Conservation (phyloP, 2,888 invertebrate genomes). For the Saturnia japonica region DNA sequence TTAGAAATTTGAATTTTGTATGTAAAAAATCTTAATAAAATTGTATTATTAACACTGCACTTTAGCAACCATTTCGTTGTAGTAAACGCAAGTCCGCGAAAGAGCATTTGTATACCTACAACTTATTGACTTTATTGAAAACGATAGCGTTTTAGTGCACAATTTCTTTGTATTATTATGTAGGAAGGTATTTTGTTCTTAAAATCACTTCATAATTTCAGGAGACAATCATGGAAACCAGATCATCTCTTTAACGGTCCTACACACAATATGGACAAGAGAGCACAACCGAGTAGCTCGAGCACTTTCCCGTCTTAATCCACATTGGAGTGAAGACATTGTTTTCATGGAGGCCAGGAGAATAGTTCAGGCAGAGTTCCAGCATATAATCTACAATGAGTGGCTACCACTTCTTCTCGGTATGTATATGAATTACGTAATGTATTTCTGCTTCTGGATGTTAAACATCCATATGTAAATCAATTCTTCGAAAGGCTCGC, state of each 20-base stretch:
- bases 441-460: too few species aligned
- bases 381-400: slow-evolving; percentile 91
- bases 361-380: slow-evolving; percentile 88
- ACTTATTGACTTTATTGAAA: too few species aligned
- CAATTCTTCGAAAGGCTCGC: too few species aligned
- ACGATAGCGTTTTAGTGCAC: too few species aligned
- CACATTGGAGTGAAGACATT: slow-evolving; percentile 87
- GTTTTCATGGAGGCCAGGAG: slow-evolving; percentile 88
- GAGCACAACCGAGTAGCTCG: slow-evolving; percentile 91
- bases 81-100: too few species aligned
- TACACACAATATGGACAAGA: slow-evolving; percentile 88
- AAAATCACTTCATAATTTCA: slow-evolving; percentile 45
- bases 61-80: too few species aligned
- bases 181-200: not conserved
- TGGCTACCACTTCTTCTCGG: slow-evolving; percentile 90
- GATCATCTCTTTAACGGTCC: slow-evolving; percentile 86
- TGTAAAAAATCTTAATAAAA: too few species aligned
- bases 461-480: too few species aligned
- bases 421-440: slow-evolving; percentile 38
- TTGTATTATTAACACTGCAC: too few species aligned
- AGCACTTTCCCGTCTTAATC: slow-evolving; percentile 84
- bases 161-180: too few species aligned
- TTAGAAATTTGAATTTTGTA: too few species aligned
- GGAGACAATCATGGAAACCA: slow-evolving; percentile 91
- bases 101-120: too few species aligned